A percentile compares a stretch with the other conserved stretches of the same genome.
Evolutionary conservation across 2,888 invertebrate genomes (phyloP).

Genomic region (Heliconius erato): DNA sequence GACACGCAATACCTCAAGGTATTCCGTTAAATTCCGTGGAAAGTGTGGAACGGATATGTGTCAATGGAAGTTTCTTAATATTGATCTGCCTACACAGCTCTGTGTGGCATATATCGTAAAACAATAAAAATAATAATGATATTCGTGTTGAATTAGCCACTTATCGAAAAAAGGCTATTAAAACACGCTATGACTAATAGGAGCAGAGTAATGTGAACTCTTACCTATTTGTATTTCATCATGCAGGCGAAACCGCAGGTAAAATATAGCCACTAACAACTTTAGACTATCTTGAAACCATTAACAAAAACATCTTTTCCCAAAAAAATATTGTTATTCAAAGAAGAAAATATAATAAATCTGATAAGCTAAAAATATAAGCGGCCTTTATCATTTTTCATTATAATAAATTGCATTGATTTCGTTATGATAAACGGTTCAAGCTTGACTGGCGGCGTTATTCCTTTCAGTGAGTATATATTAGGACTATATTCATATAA

Average conservation of each 20-base stretch:
- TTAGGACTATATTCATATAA: background rate
- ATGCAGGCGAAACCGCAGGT: background rate
- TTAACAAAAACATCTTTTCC: background rate
- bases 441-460: constrained; percentile 26
- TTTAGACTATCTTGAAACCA: background rate
- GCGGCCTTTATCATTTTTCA: constrained; percentile 35
- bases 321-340: constrained; percentile 18
- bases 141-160: too few relatives aligned
- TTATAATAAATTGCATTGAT: constrained; percentile 37
- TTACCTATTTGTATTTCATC: background rate
- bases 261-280: background rate
- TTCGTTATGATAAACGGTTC: constrained; percentile 34
- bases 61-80: too few relatives aligned
- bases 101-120: too few relatives aligned
- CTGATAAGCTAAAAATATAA: constrained; percentile 26
- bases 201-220: too few relatives aligned
- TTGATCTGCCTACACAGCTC: too few relatives aligned
- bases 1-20: too few relatives aligned
- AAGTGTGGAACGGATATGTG: too few relatives aligned
- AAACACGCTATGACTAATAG: too few relatives aligned
- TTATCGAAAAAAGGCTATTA: too few relatives aligned
- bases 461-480: constrained; percentile 1
- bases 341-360: constrained; percentile 17
- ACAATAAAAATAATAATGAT: too few relatives aligned
- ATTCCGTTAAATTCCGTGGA: too few relatives aligned